Base-by-base conservation (phyloP, 2,113 vertebrate species). In the Ophthalmolycus amberensis region DNA sequence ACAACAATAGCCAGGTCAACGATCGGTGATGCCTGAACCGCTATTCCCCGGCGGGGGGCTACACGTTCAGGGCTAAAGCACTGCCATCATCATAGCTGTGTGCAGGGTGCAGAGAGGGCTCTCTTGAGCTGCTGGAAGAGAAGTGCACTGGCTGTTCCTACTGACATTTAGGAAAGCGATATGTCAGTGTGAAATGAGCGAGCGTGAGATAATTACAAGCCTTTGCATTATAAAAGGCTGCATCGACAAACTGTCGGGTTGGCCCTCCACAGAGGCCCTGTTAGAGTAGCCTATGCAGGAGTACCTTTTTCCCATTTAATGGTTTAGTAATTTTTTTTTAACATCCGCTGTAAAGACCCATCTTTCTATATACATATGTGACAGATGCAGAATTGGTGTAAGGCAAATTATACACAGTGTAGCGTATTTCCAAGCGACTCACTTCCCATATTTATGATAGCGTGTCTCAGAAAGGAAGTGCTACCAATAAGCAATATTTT, bases 1-100 rank as follows among this genome's bases (percentile, higher is more conserved):
- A 96, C 96, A 98, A 94, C 97, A 97, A 96, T 95, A 96, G 97
- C 97, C 96, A 95, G 97, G 97, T 96, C 97, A 96, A 96, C 94
- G 94, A 97, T 96, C 84, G 92, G 95, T 94, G 95, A 96, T 93
- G 97, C 96, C 95, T 95, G 97, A 96, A 92, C 90, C 77, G 73
- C 92, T 95, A 96, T 95, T 95, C 97, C 96, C 95, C 16, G 0
- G 27, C 84, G 97, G 90, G 93, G 90, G 88, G 84, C 84, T 92
- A 83, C 89, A 93, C 42, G 16, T 93, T 88, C 93, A 85, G 77
- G 86, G 93, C 95, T 86, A 88, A 79, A 93, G 95, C 90, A 79
- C 78, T 3, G 56, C 93, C 89, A 95, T 96, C 94, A 91, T 93
- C 94, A 96, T 83, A 91, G 91, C 94, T 96, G 95, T 95, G 94